Evolutionary conservation across 2,797 vertebrate genomes (phyloP).

Genomic region (Tadarida brasiliensis): DNA sequence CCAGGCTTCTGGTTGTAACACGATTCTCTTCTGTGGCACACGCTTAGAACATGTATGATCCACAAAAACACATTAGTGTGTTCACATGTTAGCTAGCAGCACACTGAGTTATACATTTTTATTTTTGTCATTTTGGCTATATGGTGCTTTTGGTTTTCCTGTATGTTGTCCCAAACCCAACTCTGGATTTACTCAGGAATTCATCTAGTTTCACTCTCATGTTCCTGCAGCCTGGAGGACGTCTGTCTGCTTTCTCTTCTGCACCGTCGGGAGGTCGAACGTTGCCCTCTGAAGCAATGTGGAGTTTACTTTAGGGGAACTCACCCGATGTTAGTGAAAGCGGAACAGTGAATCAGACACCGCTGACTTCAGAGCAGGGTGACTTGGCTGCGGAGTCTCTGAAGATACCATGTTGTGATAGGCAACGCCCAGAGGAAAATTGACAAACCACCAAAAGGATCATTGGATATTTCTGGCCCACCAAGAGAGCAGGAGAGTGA

Average conservation of each 20-base stretch:
- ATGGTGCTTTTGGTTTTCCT: conserved; percentile 41
- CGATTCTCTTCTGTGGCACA: conserved; percentile 1
- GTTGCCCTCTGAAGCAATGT: conserved; percentile 27
- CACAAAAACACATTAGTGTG: background rate
- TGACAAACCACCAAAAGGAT: conserved; percentile 29
- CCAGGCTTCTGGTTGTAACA: conserved; percentile 28
- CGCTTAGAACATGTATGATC: background rate
- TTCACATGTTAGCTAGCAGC: background rate
- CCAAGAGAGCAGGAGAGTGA: conserved; percentile 46
- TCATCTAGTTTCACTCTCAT: background rate
- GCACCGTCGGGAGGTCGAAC: background rate
- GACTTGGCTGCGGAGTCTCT: conserved; percentile 64
- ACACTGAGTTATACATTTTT: background rate
- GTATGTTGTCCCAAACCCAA: background rate
- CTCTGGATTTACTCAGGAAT: conserved; percentile 57
- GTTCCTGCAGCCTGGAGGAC: conserved; percentile 44
- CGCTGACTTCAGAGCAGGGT: conserved; percentile 54
- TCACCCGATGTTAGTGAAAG: conserved; percentile 62
- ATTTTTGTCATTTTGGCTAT: background rate
- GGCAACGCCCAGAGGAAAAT: conserved; percentile 70
- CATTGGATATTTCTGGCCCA: conserved; percentile 63
- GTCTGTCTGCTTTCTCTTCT: conserved; percentile 70
- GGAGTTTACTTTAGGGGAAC: conserved; percentile 58
- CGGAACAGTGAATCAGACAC: conserved; percentile 61
- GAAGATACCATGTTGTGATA: conserved; percentile 72